phyloP scores from a whole-genome alignment of 2,888 invertebrate genomes.

The Cryptus armator region DNA sequence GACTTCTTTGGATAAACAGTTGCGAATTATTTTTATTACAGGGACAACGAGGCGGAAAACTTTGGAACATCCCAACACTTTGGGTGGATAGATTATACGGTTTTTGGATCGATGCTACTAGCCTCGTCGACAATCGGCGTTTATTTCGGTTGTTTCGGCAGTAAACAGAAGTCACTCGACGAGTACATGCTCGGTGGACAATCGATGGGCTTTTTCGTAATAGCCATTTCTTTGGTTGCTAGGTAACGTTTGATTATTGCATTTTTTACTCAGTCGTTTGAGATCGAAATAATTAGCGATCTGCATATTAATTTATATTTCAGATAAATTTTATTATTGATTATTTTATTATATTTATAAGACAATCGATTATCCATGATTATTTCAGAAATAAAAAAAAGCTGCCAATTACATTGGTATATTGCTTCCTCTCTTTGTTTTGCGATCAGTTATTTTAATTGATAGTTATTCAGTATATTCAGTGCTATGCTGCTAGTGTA shows the following conservation, averaged over 20 bases:
- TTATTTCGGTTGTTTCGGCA: constrained; percentile 87
- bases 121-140: constrained; percentile 87
- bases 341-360: no score
- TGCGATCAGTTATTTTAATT: no score
- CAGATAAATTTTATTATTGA: no score
- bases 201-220: constrained; percentile 90
- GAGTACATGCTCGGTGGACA: constrained; percentile 91
- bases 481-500: no score
- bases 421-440: no score
- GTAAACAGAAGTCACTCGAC: constrained; percentile 87
- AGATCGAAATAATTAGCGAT: no score
- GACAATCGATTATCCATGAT: no score
- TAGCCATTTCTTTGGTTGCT: constrained; percentile 90
- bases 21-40: neutral
- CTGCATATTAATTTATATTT: no score
- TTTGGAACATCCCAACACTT: constrained; percentile 78
- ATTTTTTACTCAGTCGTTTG: no score
- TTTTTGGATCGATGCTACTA: constrained; percentile 86
- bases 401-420: no score
- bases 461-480: no score
- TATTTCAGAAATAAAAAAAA: no score
- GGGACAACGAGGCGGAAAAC: constrained; percentile 13
- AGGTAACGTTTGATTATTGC: constrained; percentile 85
- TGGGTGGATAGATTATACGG: constrained; percentile 86
- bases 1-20: neutral